Base-by-base conservation (phyloP, 1,140 invertebrate genomes). In the Aphelinus atriplicis region DNA sequence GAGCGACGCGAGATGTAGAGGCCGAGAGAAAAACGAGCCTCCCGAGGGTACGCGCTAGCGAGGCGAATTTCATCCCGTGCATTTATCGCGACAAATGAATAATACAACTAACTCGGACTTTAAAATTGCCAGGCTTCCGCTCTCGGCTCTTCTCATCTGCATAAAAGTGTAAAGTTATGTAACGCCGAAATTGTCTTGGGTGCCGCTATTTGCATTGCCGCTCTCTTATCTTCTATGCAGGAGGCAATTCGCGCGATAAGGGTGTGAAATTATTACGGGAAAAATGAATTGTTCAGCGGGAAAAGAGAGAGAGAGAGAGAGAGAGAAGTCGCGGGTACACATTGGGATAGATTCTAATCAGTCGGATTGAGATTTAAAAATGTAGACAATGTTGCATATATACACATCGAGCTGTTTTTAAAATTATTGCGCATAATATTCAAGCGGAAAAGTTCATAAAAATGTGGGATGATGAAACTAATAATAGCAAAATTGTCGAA, bases 91-190 rank as follows among this genome's bases (percentile, higher is more conserved):
- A 72, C 78, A 78, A 79, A 80, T 82, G 79, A 83, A 77, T 75
- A 76, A 78, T 82, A 80, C 82, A 81, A 80, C 73, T 75, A 74
- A 63, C 71, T 64, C 69, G 71, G 43, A 78, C 76, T 81, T 79
- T 79, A 82, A 82, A 85, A 83, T 83, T 81, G 67, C 26, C 68
- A 60, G 43, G 61, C 70, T 72, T 62, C 73, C 69, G 66, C 58
- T 26, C 71, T 69, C 76, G 73, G 26, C 26, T 26, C 26, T 45
- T 58, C 75, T 81, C 77, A 81, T 84, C 73, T 79, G 71, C 79
- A 80, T 80, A 76, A 78, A 77, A 78, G 75, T 71, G 73, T 69
- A 62, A 58, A 73, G 67, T 78, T 71, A 76, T 76, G 60, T 76
- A 65, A 75, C 26, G 56, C 57, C 73, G 70, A 79, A 80, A 79